Percentiles rank a stretch among this genome's conserved stretches.
Conservation (phyloP, 2,888 invertebrate genomes). For the Brenthis hecate region DNA sequence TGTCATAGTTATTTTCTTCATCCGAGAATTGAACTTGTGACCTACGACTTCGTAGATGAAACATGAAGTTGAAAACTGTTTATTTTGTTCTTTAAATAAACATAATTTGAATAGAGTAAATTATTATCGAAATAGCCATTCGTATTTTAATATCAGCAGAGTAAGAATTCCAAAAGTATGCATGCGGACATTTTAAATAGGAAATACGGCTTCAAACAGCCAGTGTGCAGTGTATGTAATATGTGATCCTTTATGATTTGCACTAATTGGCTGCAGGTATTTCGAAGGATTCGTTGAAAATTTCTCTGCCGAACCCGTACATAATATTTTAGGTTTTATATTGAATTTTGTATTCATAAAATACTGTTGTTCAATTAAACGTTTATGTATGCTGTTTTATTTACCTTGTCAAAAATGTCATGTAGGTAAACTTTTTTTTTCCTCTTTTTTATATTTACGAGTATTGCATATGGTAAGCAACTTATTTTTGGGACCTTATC, state of each 20-base stretch:
- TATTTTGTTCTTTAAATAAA: not conserved
- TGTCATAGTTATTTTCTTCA: too few species aligned
- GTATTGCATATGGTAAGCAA: too few species aligned
- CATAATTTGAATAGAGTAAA: conserved; percentile 3
- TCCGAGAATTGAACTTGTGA: too few species aligned
- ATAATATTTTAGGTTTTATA: conserved; percentile 16
- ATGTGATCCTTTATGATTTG: conserved; percentile 34
- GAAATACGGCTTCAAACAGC: conserved; percentile 23
- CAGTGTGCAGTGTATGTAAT: conserved; percentile 13
- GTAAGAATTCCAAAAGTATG: conserved; percentile 10
- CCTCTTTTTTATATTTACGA: too few species aligned
- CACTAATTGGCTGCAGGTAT: conserved; percentile 35
- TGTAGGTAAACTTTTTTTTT: too few species aligned
- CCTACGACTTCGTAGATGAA: too few species aligned
- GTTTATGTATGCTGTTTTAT: not conserved
- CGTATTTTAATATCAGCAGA: conserved; percentile 1
- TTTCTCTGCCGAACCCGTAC: conserved; percentile 15
- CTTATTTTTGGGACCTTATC: too few species aligned
- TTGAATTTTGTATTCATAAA: conserved; percentile 6
- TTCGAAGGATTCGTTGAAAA: conserved; percentile 28
- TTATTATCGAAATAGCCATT: conserved; percentile 10
- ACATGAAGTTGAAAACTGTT: not conserved
- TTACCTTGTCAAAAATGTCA: not conserved
- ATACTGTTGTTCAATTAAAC: not conserved
- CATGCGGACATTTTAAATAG: conserved; percentile 22